Percentiles rank a stretch among this genome's conserved stretches.
Conservation (phyloP, 1,140 invertebrate species). For the Streblospio benedicti region DNA sequence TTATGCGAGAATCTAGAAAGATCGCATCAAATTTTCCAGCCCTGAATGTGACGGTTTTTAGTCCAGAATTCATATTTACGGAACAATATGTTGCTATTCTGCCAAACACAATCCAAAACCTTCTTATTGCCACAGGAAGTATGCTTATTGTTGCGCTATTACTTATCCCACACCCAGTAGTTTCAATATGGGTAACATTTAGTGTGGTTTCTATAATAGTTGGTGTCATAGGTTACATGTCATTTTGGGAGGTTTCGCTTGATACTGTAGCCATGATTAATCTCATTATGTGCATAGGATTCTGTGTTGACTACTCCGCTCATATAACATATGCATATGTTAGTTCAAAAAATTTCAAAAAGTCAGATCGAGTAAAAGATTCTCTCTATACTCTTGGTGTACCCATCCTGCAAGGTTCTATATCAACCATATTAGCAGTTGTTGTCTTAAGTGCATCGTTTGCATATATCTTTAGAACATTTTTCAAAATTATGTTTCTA, state of each 20-base stretch:
- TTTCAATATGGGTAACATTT: slow-evolving; percentile 87
- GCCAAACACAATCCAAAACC: neutral
- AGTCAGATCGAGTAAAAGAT: slow-evolving; percentile 65
- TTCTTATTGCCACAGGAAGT: neutral
- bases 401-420: slow-evolving; percentile 86
- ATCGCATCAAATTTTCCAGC: slow-evolving; percentile 18
- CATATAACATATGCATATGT: slow-evolving; percentile 96
- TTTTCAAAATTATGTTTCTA: slow-evolving; percentile 97
- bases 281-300: slow-evolving; percentile 96
- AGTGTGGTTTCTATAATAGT: slow-evolving; percentile 93
- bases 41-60: slow-evolving; percentile 25
- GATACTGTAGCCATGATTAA: slow-evolving; percentile 99
- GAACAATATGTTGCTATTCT: slow-evolving; percentile 44
- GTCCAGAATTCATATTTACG: slow-evolving; percentile 30
- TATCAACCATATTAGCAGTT: slow-evolving; percentile 86
- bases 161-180: slow-evolving; percentile 88
- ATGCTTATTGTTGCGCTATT: slow-evolving; percentile 94
- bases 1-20: slow-evolving; percentile 21
- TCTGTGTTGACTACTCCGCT: slow-evolving; percentile 93
- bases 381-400: slow-evolving; percentile 81
- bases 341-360: slow-evolving; percentile 54
- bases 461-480: slow-evolving; percentile 94
- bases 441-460: slow-evolving; percentile 76
- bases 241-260: slow-evolving; percentile 85
- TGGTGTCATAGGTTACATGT: slow-evolving; percentile 93